These are phyloP conservation scores for Cerastoderma edule DNA, from an alignment of 2,888 invertebrate species.

Conservation along the genomic window DNA sequence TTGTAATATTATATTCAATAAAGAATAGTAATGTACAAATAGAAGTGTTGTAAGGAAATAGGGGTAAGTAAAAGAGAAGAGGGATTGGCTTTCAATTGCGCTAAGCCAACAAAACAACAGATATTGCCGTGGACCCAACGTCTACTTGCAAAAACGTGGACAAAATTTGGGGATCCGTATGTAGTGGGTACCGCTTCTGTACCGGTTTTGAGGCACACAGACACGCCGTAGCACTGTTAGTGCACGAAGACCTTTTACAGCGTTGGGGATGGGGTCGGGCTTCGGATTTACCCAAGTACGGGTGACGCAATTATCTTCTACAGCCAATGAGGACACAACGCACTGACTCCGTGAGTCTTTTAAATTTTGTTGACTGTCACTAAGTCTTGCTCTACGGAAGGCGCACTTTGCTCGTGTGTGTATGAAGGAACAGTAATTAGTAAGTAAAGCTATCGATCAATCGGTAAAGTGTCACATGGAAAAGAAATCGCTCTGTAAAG, in stretches of 20 bases:
- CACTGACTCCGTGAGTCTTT: background rate
- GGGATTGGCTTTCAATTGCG: too few species aligned
- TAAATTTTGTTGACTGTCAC: background rate
- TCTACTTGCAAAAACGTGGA: slow-evolving; percentile 1
- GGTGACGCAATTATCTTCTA: background rate
- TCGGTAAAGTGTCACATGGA: too few species aligned
- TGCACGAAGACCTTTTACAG: background rate
- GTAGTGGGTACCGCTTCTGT: background rate
- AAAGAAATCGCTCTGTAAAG: too few species aligned
- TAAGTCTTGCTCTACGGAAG: background rate
- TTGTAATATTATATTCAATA: too few species aligned
- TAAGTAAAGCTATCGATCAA: too few species aligned
- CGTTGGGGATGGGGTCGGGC: background rate
- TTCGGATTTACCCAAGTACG: background rate
- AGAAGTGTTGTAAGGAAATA: too few species aligned
- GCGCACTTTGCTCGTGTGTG: background rate
- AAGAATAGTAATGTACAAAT: too few species aligned
- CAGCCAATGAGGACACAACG: background rate
- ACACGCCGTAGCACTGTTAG: background rate
- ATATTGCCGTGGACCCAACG: too few species aligned
- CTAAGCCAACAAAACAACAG: too few species aligned
- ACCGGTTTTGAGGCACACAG: background rate
- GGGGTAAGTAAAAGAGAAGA: too few species aligned
- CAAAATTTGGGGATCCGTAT: slow-evolving; percentile 3
- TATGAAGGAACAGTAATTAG: background rate